Evolutionary conservation across 2,113 vertebrate genomes (phyloP), one percentile per base, ranked within the genome.

Genomic region (Octodon degus): DNA sequence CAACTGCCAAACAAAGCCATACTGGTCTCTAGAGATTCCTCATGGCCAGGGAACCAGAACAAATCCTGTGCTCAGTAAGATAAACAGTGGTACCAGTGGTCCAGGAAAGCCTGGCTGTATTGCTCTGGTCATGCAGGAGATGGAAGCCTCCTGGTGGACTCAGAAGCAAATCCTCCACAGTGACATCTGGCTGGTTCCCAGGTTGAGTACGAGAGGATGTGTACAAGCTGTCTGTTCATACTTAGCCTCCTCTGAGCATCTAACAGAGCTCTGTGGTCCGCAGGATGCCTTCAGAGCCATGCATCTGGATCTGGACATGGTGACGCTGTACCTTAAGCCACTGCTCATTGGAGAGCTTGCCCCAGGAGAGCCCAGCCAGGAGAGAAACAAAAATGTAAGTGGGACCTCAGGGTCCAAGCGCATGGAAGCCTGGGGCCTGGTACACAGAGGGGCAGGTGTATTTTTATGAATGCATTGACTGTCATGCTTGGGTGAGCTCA

Each of bases 271-370:
- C 53, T 90, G 12, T 96, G 84, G 34, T 65, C 27, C 96, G 27
- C 97, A 99, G 99, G 99, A 99, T 90, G 99, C 98, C 0, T 99
- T 99, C 97, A 96, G 96, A 79, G 99, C 99, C 65, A 99, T 99
- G 98, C 99, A 99, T 20, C 99, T 98, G 0, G 98, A 99, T 9
- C 97, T 94, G 27, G 98, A 97, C 43, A 97, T 99, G 93, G 99
- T 98, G 47, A 97, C 97, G 32, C 98, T 99, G 97, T 99, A 99
- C 97, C 98, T 99, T 92, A 99, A 99, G 98, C 99, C 99, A 0
- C 97, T 99, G 84, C 98, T 99, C 83, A 98, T 99, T 0, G 99
- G 99, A 94, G 99, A 99, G 93, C 98, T 99, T n/a, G 99, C 99
- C 11, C 98, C 98, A 0, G 98, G 98, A 27, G 99, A 99, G 82